These are phyloP conservation scores for Morpho deidamia DNA, from an alignment of 2,888 invertebrate species.

Conservation along the genomic window DNA sequence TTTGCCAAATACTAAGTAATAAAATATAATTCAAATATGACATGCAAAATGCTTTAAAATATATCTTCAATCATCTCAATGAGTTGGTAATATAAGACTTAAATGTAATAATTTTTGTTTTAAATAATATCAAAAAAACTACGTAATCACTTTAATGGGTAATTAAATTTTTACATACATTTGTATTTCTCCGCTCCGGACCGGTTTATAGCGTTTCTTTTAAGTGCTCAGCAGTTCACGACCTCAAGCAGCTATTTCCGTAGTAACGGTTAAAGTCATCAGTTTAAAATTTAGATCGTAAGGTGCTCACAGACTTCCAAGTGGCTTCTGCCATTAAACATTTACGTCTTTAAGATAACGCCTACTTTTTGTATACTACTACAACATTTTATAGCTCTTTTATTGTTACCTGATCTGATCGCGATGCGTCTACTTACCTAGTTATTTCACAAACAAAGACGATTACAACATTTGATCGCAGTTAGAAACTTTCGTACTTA, in stretches of 20 bases:
- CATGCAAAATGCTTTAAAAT: too few species aligned
- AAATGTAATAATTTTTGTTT: too few species aligned
- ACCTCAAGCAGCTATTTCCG: constrained; percentile 63
- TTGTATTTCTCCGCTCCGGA: constrained; percentile 15
- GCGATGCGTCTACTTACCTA: constrained; percentile 45
- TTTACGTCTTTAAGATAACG: constrained; percentile 68
- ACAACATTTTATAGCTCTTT: constrained; percentile 63
- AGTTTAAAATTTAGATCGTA: constrained; percentile 65
- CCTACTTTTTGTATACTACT: constrained; percentile 61
- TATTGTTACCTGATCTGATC: constrained; percentile 64
- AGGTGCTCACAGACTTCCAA: constrained; percentile 47
- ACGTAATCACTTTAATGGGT: constrained; percentile 16
- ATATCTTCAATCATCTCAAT: too few species aligned
- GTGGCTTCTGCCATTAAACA: constrained; percentile 62
- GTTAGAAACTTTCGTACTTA: constrained; percentile 27
- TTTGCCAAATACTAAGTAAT: too few species aligned
- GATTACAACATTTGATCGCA: constrained; percentile 44
- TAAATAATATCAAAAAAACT: background rate
- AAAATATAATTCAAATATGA: too few species aligned
- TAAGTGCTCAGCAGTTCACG: constrained; percentile 51
- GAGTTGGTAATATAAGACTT: too few species aligned
- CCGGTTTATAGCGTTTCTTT: constrained; percentile 23
- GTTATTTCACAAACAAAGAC: constrained; percentile 51
- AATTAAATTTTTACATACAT: constrained; percentile 21
- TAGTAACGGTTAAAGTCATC: constrained; percentile 60